Evolutionary conservation across 1,140 invertebrate genomes (phyloP), one percentile per base, ranked within the genome.

Genomic region (Pachypeltis micranthus): DNA sequence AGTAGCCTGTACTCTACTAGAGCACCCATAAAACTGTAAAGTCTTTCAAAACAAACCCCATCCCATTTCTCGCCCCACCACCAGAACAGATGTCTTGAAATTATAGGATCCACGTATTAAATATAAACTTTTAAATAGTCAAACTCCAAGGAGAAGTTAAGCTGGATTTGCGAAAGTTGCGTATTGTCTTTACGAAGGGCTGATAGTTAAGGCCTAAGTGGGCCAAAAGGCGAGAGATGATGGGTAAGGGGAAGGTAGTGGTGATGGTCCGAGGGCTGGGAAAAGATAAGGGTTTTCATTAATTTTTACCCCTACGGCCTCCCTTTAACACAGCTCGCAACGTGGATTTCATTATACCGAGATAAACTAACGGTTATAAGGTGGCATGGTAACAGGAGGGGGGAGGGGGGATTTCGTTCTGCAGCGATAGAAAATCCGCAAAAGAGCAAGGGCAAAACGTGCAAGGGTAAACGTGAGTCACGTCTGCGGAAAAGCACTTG

Each of bases 61-160:
- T 21, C 47, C 7, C 4, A 51, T 14, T 10, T 21, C 47, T 21
- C 21, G 23, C 23, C 23, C 47, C 4, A 51, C 10, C 47, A 25
- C 12, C 27, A 26, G 10, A 31, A 59, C 57, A 59, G 57, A 59
- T 59, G 57, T 34, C 31, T 27, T 59, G 31, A 59, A 59, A 59
- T 59, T 59, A 59, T 59, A 28, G 28, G 19, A 59, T 59, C 31
- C 28, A 28, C n/a, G 10, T 34, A 59, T 31, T 59, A 59, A 59
- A 59, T 59, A 59, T 31, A 59, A 59, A 59, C 57, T 59, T 59
- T n/a, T 59, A 59, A 59, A 59, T 59, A 34, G 27, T 51, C 47
- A 51, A 51, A 14, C 57, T 59, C 1, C 2, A 14, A 21, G 21
- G 23, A 24, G 57, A 31, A 59, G 26, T 59, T 59, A 31, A 59